Base-by-base conservation (phyloP, 1,140 invertebrate genomes). In the Samia ricini region DNA sequence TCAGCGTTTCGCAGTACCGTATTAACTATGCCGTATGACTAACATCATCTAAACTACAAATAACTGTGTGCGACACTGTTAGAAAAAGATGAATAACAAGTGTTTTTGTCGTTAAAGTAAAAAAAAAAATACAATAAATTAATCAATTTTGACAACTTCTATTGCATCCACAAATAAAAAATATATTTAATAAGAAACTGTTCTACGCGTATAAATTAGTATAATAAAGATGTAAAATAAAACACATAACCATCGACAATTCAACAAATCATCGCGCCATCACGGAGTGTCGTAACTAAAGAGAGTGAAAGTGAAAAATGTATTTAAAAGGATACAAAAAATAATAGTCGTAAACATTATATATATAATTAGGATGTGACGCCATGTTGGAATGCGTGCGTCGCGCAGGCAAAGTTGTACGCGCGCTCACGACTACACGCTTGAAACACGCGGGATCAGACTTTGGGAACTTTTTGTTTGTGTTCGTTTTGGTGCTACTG, bases 351-450 rank as follows among this genome's bases (percentile, higher is more conserved):
- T 42, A 42, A 42, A 12, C n/a, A n/a, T n/a, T n/a, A n/a, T n/a
- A 42, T 15, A 42, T 42, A 42, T 42, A 23, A 52, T 52, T 52
- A 81, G 74, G 80, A 86, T 87, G 82, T 87, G 76, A 85, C 75
- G 49, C 69, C 72, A 87, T 87, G 84, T 77, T 77, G 77, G 77
- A 60, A 87, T 83, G 82, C 61, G 76, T 74, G 76, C 79, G 76
- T 77, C 76, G 77, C 74, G 77, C 72, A 66, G 64, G 61, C 75
- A 63, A 64, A 56, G 70, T 69, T 63, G 63, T 74, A 66, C 72
- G 73, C 72, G 77, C 80, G 71, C 59, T 29, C 49, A 10, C 50
- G 54, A 52, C 36, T 50, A n/a, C 19, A 19, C 5, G 33, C n/a
- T n/a, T n/a, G n/a, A n/a, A n/a, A 42, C 51, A 52, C 51, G 51